Percentiles rank a stretch among this genome's conserved stretches.
These are phyloP conservation scores for Lacanobia wlatinum DNA, from an alignment of 2,888 invertebrate genomes.

Conservation along the genomic window DNA sequence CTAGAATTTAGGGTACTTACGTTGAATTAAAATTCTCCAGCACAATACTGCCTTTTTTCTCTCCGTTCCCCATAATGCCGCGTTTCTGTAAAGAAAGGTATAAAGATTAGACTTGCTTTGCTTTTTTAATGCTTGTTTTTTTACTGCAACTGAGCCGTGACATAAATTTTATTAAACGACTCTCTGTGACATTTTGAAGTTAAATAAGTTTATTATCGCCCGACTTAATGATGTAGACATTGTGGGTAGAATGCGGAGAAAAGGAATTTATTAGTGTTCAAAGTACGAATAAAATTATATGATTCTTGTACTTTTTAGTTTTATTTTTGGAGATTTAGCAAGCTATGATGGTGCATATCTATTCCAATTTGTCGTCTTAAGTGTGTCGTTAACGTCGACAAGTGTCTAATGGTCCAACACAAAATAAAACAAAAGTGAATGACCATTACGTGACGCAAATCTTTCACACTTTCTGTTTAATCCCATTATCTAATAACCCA, in stretches of 20 bases:
- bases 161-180: not conserved
- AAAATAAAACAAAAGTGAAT: not conserved
- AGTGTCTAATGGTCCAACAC: not conserved
- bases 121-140: not conserved
- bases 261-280: not conserved
- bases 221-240: not conserved
- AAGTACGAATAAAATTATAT: not conserved
- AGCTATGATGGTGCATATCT: not conserved
- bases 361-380: not conserved
- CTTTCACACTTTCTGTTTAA: conserved; percentile 39
- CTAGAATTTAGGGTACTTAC: conserved; percentile 72
- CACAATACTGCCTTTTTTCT: conserved; percentile 83
- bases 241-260: not conserved
- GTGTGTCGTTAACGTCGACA: not conserved
- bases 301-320: not conserved
- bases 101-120: conserved; percentile 14
- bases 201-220: conserved; percentile 5
- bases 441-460: conserved; percentile 22
- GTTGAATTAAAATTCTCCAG: conserved; percentile 86
- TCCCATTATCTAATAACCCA: conserved; percentile 25
- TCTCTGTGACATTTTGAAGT: conserved; percentile 8
- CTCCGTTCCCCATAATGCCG: conserved; percentile 79
- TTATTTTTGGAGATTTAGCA: not conserved
- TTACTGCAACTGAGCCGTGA: not conserved
- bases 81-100: conserved; percentile 73